Percentiles rank a stretch among this genome's conserved stretches.
Conservation (phyloP, 2,797 vertebrate species). For the Coilia nasus region DNA sequence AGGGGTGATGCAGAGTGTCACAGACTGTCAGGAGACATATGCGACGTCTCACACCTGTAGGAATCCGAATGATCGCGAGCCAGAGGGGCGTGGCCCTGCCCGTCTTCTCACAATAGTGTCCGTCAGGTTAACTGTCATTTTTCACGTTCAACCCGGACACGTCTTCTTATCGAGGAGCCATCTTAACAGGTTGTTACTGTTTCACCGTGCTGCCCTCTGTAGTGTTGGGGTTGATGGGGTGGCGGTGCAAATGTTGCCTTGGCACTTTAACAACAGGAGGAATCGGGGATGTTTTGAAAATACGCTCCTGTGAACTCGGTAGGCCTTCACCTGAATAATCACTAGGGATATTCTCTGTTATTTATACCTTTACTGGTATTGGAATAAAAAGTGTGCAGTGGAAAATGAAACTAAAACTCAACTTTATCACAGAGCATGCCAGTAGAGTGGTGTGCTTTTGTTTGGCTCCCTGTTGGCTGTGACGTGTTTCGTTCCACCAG, state of each 20-base stretch:
- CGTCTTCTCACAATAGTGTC: background rate
- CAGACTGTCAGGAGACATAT: background rate
- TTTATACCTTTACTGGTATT: background rate
- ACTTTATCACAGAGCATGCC: background rate
- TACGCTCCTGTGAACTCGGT: background rate
- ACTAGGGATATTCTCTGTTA: background rate
- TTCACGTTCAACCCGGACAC: background rate
- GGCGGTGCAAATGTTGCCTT: background rate
- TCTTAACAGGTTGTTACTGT: background rate
- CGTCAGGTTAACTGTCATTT: constrained; percentile 19
- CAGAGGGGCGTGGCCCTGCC: background rate
- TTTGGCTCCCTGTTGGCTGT: background rate
- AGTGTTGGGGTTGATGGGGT: background rate
- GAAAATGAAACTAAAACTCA: background rate
- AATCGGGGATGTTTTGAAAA: constrained; percentile 34
- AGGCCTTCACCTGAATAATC: background rate
- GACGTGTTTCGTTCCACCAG: background rate
- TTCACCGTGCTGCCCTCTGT: background rate
- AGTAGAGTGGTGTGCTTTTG: background rate
- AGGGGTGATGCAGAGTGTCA: background rate
- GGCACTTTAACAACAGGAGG: constrained; percentile 18
- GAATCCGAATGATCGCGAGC: background rate
- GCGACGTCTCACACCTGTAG: background rate
- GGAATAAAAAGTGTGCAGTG: background rate
- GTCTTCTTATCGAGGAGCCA: background rate